phyloP scores from a whole-genome alignment of 2,113 vertebrate genomes.

The Coptodon rendalli region DNA sequence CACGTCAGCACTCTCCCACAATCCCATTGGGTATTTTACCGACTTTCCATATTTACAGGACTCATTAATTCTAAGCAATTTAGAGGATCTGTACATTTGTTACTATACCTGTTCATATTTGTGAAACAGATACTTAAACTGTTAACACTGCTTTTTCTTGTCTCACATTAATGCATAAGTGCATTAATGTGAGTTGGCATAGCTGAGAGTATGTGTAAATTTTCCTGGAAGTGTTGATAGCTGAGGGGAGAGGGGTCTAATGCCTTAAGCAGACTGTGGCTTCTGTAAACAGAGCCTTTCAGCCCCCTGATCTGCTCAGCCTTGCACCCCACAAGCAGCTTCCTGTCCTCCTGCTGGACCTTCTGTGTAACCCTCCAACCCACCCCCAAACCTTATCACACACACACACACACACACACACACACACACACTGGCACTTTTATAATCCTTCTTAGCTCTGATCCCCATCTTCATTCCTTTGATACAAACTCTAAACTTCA shows the following conservation, averaged over 20 bases:
- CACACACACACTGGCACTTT: background rate
- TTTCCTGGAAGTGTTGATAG: conserved; percentile 16
- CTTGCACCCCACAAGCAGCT: background rate
- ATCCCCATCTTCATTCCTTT: background rate
- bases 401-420: background rate
- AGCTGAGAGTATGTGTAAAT: background rate
- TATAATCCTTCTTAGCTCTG: background rate
- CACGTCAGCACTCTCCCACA: conserved; percentile 48
- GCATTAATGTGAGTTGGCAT: background rate
- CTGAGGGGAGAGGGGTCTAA: conserved; percentile 18
- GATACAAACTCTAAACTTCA: background rate
- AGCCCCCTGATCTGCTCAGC: background rate
- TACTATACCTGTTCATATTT: background rate
- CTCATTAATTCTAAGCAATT: background rate
- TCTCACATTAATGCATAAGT: background rate
- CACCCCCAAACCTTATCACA: background rate
- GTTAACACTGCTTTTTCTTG: background rate
- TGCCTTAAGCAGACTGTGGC: conserved; percentile 39
- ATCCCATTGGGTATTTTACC: background rate
- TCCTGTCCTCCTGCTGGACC: conserved; percentile 24
- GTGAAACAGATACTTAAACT: background rate
- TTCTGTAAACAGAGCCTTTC: conserved; percentile 33
- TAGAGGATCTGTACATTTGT: background rate
- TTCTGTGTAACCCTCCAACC: background rate
- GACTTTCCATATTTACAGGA: background rate